These are phyloP conservation scores for Vesta saturnalis DNA, from an alignment of 2,888 invertebrate genomes.

Conservation along the genomic window DNA sequence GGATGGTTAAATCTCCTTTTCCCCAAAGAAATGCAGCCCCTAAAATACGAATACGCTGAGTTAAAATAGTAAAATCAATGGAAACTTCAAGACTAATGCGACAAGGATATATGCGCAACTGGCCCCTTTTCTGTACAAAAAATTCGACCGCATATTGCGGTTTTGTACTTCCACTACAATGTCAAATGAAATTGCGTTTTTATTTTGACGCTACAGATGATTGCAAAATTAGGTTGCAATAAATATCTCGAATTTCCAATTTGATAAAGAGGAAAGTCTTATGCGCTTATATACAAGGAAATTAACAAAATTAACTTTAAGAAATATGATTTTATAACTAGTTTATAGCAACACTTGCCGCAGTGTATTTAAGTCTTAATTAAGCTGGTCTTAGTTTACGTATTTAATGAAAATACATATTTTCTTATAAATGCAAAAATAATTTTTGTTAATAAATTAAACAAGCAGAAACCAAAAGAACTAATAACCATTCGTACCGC, in stretches of 20 bases:
- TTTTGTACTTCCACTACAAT: constrained; percentile 41
- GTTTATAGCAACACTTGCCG: no score
- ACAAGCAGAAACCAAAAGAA: no score
- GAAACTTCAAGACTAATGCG: constrained; percentile 43
- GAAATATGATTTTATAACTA: no score
- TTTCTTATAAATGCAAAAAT: no score
- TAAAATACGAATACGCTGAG: constrained; percentile 32
- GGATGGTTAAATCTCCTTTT: constrained; percentile 36
- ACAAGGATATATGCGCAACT: constrained; percentile 46
- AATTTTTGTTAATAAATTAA: no score
- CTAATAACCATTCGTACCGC: no score
- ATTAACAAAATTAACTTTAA: no score
- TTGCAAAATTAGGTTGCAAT: constrained; percentile 29
- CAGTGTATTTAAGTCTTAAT: no score
- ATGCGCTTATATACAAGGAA: no score
- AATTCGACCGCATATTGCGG: constrained; percentile 36
- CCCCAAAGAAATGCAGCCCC: constrained; percentile 26
- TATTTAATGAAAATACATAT: no score
- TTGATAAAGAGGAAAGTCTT: no score
- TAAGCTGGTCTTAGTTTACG: no score
- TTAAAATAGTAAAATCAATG: constrained; percentile 45
- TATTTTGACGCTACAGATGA: constrained; percentile 38
- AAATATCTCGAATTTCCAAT: background rate
- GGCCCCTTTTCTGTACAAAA: constrained; percentile 45
- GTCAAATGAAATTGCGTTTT: constrained; percentile 41